Conservation (phyloP, 2,113 vertebrate species). For the Picathartes gymnocephalus region DNA sequence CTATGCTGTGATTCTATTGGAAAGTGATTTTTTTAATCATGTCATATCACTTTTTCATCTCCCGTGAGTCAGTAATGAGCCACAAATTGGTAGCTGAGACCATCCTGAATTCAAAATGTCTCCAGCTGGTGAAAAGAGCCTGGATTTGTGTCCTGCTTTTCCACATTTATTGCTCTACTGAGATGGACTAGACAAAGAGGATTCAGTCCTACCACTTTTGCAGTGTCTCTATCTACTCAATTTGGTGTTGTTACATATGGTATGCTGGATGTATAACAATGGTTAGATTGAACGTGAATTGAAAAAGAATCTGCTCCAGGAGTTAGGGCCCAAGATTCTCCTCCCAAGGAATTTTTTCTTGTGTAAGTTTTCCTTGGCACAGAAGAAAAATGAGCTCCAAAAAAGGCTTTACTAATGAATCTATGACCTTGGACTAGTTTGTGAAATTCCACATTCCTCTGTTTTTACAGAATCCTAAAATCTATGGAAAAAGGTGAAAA, state of each 20-base stretch:
- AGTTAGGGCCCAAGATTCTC: neutral
- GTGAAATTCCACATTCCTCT: neutral
- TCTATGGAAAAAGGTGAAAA: neutral
- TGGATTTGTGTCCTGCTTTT: neutral
- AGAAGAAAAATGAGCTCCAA: neutral
- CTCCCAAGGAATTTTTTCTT: neutral
- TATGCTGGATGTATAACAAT: neutral
- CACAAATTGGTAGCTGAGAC: neutral
- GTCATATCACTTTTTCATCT: neutral
- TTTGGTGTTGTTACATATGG: neutral
- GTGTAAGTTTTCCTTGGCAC: neutral
- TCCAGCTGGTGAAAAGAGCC: neutral
- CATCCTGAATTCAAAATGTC: neutral
- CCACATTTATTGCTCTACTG: neutral
- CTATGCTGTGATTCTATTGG: neutral
- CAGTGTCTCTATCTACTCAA: neutral
- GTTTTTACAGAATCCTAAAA: constrained; percentile 1
- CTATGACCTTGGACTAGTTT: neutral
- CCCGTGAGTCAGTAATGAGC: neutral
- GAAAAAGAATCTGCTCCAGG: neutral
- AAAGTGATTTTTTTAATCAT: neutral
- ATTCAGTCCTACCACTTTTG: neutral
- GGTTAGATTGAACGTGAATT: neutral
- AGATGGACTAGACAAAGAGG: neutral
- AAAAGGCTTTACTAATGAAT: neutral